A percentile compares a stretch with the other conserved stretches of the same genome.
phyloP scores from a whole-genome alignment of 2,113 vertebrate genomes.

The Ictidomys tridecemlineatus region DNA sequence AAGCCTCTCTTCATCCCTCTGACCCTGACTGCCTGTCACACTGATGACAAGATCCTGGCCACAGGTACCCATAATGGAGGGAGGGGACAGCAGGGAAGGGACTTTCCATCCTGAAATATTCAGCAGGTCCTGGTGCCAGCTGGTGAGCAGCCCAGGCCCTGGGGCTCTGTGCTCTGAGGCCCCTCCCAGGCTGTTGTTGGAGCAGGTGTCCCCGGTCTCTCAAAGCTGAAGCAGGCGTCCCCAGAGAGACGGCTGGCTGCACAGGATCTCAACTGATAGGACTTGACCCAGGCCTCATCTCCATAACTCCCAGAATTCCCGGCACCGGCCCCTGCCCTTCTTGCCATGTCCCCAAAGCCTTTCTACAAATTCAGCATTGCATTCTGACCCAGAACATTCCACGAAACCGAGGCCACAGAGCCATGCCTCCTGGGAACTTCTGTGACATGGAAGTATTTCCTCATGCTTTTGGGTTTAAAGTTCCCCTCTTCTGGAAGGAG shows the following conservation, averaged over 20 bases:
- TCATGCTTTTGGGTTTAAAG: background rate
- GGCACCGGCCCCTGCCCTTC: background rate
- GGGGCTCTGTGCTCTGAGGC: background rate
- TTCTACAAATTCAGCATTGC: background rate
- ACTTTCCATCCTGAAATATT: conserved; percentile 80
- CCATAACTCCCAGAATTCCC: background rate
- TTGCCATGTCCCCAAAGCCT: background rate
- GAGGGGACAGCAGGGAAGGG: background rate
- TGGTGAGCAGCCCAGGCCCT: conserved; percentile 65
- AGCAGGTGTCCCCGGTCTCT: background rate
- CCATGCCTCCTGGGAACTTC: background rate
- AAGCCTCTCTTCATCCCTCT: background rate
- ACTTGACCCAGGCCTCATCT: background rate
- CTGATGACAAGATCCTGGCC: background rate
- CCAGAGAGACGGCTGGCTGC: background rate
- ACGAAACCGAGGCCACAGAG: background rate
- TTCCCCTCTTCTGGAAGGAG: background rate
- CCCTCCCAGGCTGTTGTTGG: background rate
- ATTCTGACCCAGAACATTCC: background rate
- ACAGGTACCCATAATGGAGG: background rate
- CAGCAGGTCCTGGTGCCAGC: conserved; percentile 68
- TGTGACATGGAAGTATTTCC: background rate
- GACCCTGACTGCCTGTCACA: too few species aligned
- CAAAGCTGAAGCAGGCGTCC: background rate
- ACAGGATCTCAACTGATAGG: too few species aligned